Base-by-base conservation (phyloP, 2,113 vertebrate species). In the Eurystomus gularis region DNA sequence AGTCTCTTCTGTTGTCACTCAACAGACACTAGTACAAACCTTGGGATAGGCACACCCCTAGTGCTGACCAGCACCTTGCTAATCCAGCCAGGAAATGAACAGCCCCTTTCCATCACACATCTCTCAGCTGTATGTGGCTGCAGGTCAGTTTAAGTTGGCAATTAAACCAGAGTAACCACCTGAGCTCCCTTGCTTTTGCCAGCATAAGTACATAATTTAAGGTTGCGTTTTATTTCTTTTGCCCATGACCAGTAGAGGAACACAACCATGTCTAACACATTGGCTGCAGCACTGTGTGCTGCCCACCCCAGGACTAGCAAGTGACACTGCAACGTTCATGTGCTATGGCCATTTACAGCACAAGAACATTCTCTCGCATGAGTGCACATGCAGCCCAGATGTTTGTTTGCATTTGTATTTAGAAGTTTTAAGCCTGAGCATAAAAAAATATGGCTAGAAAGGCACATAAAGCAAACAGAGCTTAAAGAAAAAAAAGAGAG, bases 321-420 rank as follows among this genome's bases (percentile, higher is more conserved):
- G 33, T 6, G 29, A 19, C 51, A 4, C 58, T 46, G 69, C 20
- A 42, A 7, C 1, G 0, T 55, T 42, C 66, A 3, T 0, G 1
- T 57, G 29, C 28, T 39, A 14, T 2, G 3, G 17, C 51, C 75
- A 23, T 12, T 64, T 37, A 13, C 37, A 58, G 42, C 55, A n/a
- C 17, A 31, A 49, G 23, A 40, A 26, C 25, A 5, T 21, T 33
- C 46, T 66, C 39, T 62, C 61, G 14, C 18, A 17, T 5, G 19
- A 69, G 8, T 24, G 7, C 21, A 49, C 25, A 19, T 4, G 6
- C 13, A 81, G n/a, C 51, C 73, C 46, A 55, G 19, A 3, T 55
- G n/a, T 62, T 71, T 49, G 4, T 23, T 68, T 90, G 11, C 35
- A 49, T 25, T 54, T 52, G 6, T 11, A 7, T 51, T 64, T 20